Conservation (phyloP, 2,888 invertebrate species). For the Podotricha telesiphe region DNA sequence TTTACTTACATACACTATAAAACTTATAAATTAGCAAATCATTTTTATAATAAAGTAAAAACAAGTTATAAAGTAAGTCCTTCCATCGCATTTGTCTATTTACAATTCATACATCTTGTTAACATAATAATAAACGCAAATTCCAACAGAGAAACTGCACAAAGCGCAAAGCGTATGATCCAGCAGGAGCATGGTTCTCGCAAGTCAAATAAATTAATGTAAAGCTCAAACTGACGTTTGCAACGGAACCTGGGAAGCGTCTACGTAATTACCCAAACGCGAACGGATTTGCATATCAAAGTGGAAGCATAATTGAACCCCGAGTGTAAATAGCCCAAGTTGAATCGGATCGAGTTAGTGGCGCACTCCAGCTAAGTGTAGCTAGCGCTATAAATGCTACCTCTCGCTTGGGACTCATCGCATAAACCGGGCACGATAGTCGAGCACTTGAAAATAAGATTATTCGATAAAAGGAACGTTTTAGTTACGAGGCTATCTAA, state of each 20-base stretch:
- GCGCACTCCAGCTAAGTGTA: slow-evolving; percentile 67
- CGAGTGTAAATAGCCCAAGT: slow-evolving; percentile 79
- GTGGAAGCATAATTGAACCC: slow-evolving; percentile 79
- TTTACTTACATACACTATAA: too few species aligned
- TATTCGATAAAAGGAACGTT: slow-evolving; percentile 42
- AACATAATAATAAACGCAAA: slow-evolving; percentile 40
- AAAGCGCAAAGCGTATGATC: slow-evolving; percentile 36
- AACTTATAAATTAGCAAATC: background rate
- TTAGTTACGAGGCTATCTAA: slow-evolving; percentile 31
- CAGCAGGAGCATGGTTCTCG: slow-evolving; percentile 35
- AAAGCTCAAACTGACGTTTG: slow-evolving; percentile 63
- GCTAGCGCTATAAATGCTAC: slow-evolving; percentile 55
- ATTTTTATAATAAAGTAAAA: background rate
- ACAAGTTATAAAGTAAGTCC: background rate
- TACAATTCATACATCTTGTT: slow-evolving; percentile 40
- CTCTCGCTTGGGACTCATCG: slow-evolving; percentile 42
- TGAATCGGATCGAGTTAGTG: slow-evolving; percentile 79
- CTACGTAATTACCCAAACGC: slow-evolving; percentile 79
- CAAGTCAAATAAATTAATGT: slow-evolving; percentile 48
- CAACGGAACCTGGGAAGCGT: slow-evolving; percentile 70
- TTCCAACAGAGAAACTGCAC: slow-evolving; percentile 30
- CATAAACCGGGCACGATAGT: slow-evolving; percentile 40
- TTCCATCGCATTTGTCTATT: slow-evolving; percentile 17
- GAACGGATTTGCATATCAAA: slow-evolving; percentile 81
- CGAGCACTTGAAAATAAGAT: slow-evolving; percentile 44